phyloP scores from a whole-genome alignment of 2,888 invertebrate genomes.

The Drymonia ruficornis region DNA sequence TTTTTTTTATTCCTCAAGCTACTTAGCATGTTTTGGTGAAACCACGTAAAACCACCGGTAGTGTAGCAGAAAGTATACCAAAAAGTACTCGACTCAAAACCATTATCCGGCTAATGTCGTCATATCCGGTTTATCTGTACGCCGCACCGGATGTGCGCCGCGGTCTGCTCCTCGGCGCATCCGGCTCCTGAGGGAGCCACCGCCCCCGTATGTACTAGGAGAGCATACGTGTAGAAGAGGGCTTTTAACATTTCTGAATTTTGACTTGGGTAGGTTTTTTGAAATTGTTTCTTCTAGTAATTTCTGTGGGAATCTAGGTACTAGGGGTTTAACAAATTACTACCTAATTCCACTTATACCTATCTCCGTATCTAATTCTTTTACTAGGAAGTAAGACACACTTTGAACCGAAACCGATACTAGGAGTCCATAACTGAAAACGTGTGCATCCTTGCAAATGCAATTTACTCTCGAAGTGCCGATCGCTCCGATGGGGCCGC shows the following conservation, averaged over 20 bases:
- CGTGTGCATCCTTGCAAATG: too few species aligned
- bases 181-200: slow-evolving; percentile 24
- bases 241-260: background rate
- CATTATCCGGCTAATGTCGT: slow-evolving; percentile 22
- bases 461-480: too few species aligned
- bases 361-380: too few species aligned
- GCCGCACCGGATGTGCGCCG: slow-evolving; percentile 31
- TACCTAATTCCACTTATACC: too few species aligned
- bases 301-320: too few species aligned
- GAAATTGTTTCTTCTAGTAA: too few species aligned
- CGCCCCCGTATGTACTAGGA: slow-evolving; percentile 19
- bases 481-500: background rate
- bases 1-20: too few species aligned
- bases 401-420: background rate
- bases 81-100: slow-evolving; percentile 3
- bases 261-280: background rate
- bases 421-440: too few species aligned
- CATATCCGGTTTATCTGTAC: slow-evolving; percentile 27
- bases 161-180: slow-evolving; percentile 32
- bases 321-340: too few species aligned
- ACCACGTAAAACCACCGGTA: too few species aligned
- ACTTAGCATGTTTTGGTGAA: too few species aligned
- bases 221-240: slow-evolving; percentile 12
- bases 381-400: too few species aligned
- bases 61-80: background rate